Percentiles rank a stretch among this genome's conserved stretches.
phyloP scores from a whole-genome alignment of 2,113 vertebrate genomes.

The Pteronura brasiliensis region DNA sequence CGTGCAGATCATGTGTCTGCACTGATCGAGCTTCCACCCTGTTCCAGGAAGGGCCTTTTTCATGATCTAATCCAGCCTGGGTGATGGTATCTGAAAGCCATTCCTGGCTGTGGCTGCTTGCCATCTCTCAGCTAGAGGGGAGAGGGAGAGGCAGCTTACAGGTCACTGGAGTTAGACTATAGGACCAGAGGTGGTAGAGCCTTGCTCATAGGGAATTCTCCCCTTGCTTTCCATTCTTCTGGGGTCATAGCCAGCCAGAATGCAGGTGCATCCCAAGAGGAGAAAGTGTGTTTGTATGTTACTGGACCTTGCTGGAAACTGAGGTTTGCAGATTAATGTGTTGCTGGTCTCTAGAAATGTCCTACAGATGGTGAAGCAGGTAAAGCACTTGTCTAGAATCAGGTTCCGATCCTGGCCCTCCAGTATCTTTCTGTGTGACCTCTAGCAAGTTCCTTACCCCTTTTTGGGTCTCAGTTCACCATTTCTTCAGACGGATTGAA shows the following conservation, averaged over 20 bases:
- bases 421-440: background rate
- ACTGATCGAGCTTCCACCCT: slow-evolving; percentile 2
- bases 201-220: slow-evolving; percentile 10
- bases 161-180: background rate
- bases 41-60: slow-evolving; percentile 59
- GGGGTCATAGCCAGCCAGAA: background rate
- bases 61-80: slow-evolving; percentile 57
- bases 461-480: background rate
- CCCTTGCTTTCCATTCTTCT: background rate
- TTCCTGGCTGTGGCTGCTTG: slow-evolving; percentile 35
- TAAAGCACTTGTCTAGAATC: background rate
- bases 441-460: background rate
- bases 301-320: background rate
- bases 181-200: background rate
- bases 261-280: slow-evolving; percentile 1
- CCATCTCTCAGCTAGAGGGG: slow-evolving; percentile 18
- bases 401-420: background rate
- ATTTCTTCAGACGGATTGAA: background rate
- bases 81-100: slow-evolving; percentile 59
- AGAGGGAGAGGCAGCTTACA: background rate
- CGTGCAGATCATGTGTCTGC: slow-evolving; percentile 45
- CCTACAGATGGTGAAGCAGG: background rate
- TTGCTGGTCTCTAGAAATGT: slow-evolving; percentile 5
- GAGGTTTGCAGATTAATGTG: background rate
- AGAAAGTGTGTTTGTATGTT: background rate